Base-by-base conservation (phyloP, 2,113 vertebrate genomes). In the Archocentrus centrarchus region DNA sequence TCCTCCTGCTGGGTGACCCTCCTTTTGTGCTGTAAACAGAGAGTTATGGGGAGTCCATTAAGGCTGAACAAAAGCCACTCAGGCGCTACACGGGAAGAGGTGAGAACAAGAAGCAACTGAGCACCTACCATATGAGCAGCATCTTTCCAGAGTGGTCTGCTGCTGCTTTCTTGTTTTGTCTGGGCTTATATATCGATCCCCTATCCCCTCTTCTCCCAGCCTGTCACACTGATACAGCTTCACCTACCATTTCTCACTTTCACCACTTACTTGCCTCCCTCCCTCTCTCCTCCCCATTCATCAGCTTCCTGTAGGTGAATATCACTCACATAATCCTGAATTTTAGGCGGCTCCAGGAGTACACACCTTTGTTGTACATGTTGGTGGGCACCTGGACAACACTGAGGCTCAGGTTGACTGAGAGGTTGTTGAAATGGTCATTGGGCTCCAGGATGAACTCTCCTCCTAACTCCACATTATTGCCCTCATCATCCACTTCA, bases 361-460 rank as follows among this genome's bases (percentile, higher is more conserved):
- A 41, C 50, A 24, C 61, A 96, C 95, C 95, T 96, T 99, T 99
- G 92, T 99, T 99, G 94, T 99, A 99, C 97, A 99, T 99, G 92
- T 99, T 99, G 37, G 98, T 99, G 88, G 98, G 98, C 61, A 99
- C 98, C 94, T 99, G 98, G 83, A 99, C 98, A 1, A 98, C 98
- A 44, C 98, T 99, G 93, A 99, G 95, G 66, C 97, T 99, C 90
- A 99, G 94, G 92, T 99, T 99, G 86, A 99, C 98, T 3, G 98
- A 97, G 88, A 99, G 94, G 87, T 99, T 99, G 93, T 98, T 98
- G 95, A 99, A 99, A 93, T 99, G 98, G 85, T 99, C 98, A 6
- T 99, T 98, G 57, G 98, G 98, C 88, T 98, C 97, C 86, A 99
- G 95, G 86, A 98, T 94, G 93, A 99, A 99, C 91, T 99, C 97